Percentiles rank a stretch among this genome's conserved stretches.
Evolutionary conservation across 1,140 invertebrate genomes (phyloP).

Genomic region (Eufriesea mexicana): DNA sequence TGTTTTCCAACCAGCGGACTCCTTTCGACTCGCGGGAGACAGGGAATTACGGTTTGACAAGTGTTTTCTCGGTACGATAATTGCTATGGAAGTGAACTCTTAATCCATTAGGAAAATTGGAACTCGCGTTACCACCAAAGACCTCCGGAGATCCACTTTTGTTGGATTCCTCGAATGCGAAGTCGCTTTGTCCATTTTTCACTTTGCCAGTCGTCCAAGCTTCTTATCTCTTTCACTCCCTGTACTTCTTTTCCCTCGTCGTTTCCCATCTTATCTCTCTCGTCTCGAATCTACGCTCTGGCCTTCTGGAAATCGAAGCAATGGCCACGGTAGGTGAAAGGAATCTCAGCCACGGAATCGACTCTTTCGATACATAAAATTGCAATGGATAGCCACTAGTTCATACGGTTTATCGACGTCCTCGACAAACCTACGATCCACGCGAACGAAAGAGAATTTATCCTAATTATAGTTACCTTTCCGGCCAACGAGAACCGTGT

Average conservation of each 20-base stretch:
- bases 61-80: conserved; percentile 5
- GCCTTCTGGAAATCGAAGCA: conserved; percentile 14
- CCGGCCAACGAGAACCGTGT: neutral
- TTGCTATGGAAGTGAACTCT: conserved; percentile 8
- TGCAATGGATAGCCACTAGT: conserved; percentile 3
- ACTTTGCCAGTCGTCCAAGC: conserved; percentile 32
- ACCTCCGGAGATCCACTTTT: conserved; percentile 17
- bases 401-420: conserved; percentile 1
- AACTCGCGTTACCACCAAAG: conserved; percentile 10
- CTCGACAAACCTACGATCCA: neutral
- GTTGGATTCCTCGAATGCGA: conserved; percentile 19
- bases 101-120: conserved; percentile 47
- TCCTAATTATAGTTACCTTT: neutral
- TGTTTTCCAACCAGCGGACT: neutral
- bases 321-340: conserved; percentile 17
- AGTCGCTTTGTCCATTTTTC: conserved; percentile 37
- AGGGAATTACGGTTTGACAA: neutral
- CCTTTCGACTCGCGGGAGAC: neutral
- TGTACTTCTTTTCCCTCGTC: conserved; percentile 3
- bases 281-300: conserved; percentile 12
- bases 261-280: conserved; percentile 27
- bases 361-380: conserved; percentile 27
- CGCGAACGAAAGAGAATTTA: neutral
- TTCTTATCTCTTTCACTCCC: neutral
- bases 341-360: conserved; percentile 11